A percentile compares a stretch with the other conserved stretches of the same genome.
phyloP scores from a whole-genome alignment of 2,888 invertebrate genomes.

The Leptopilina myrica region DNA sequence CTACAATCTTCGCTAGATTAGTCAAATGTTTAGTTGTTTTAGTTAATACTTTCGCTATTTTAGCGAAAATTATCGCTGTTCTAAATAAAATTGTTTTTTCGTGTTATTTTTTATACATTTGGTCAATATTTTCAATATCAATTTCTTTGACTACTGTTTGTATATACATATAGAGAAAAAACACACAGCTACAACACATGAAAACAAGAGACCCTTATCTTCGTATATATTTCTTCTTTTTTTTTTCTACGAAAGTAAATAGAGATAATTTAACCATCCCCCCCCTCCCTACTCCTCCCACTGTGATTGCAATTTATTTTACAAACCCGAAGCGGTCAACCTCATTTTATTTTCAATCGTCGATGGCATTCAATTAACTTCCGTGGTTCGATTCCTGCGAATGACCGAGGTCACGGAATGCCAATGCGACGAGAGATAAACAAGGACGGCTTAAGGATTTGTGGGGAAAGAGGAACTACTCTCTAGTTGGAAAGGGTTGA shows the following conservation, averaged over 20 bases:
- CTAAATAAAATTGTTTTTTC: too few relatives aligned
- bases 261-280: conserved; percentile 18
- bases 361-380: conserved; percentile 48
- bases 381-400: conserved; percentile 46
- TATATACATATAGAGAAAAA: neutral
- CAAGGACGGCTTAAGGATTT: conserved; percentile 47
- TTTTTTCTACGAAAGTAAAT: neutral
- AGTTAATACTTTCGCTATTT: too few relatives aligned
- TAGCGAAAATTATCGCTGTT: too few relatives aligned
- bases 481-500: conserved; percentile 35
- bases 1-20: too few relatives aligned
- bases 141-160: neutral
- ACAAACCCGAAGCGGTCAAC: conserved; percentile 4
- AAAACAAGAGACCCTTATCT: neutral
- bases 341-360: conserved; percentile 32
- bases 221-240: neutral
- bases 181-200: neutral
- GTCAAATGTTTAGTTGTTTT: too few relatives aligned
- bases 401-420: conserved; percentile 57
- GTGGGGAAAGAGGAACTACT: conserved; percentile 38
- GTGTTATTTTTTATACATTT: too few relatives aligned
- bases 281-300: too few relatives aligned
- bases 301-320: neutral
- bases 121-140: neutral
- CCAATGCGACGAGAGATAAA: conserved; percentile 64